Base-by-base conservation (phyloP, 2,888 invertebrate species). In the Pegoplata infirma region DNA sequence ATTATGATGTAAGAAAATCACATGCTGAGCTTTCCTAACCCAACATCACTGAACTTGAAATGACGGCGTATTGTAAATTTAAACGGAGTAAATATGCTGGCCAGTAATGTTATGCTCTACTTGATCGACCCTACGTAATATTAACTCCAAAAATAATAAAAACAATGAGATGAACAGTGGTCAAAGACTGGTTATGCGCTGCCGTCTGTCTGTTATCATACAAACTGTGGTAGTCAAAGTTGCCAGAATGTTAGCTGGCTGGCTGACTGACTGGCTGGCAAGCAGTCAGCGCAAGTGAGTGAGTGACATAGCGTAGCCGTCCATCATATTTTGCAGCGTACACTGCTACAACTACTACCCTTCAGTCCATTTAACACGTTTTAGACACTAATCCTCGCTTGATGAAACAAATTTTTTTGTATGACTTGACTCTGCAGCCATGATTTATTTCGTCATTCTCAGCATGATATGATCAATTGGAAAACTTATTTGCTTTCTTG, bases 301-400 rank as follows among this genome's bases (percentile, higher is more conserved):
- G 80, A 76, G 67, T 79, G 76, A 80, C 75, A 82, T 74, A 82
- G 83, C 74, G 63, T 80, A 74, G 82, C 86, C 86, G 88, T 87
- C 87, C 87, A 88, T 87, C 87, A 87, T 79, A 61, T 84, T 53
- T 66, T 63, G 51, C 44, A 58, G 58, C 51, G 66, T 47, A 53
- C 21, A 47, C 10, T 10, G 10, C 14, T 19, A 19, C 17, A 17
- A 1, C 46, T 55, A 61, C 21, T 49, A 86, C 86, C 86, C 88
- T 87, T 88, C 89, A 89, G 88, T 89, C 89, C 89, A 89, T 89
- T 89, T 89, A 89, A 89, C 89, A 89, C 89, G 86, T 88, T 88
- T 89, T 85, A 88, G 89, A 89, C 89, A 88, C 86, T 89, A 89
- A 89, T 89, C 89, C 89, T 85, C 86, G 84, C 86, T 88, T 87